These are phyloP conservation scores for Corvus hawaiiensis DNA, from an alignment of 2,113 vertebrate genomes.

Conservation along the genomic window DNA sequence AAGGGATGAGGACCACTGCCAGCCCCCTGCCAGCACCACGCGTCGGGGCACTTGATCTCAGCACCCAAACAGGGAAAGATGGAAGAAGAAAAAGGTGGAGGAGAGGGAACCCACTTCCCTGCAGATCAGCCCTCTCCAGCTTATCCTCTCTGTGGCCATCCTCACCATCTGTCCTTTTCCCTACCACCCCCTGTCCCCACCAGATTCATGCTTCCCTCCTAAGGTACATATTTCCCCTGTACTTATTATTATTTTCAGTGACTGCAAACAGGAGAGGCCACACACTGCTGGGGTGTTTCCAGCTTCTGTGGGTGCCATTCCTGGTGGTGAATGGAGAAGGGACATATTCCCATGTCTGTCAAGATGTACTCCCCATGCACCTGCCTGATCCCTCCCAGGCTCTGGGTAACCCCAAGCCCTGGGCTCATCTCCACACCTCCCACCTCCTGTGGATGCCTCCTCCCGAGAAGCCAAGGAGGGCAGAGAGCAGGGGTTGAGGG, in stretches of 20 bases:
- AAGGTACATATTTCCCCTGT: neutral
- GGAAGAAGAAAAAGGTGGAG: neutral
- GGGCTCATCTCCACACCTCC: neutral
- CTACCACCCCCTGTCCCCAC: neutral
- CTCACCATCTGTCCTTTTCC: neutral
- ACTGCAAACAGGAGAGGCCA: neutral
- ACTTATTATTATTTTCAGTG: neutral
- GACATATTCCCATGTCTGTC: neutral
- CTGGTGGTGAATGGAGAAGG: neutral
- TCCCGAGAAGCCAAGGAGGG: neutral
- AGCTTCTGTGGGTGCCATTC: neutral
- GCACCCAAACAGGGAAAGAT: neutral
- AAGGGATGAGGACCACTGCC: neutral
- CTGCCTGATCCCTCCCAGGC: neutral
- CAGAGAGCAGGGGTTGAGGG: neutral
- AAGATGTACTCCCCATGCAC: neutral
- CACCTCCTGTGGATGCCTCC: neutral
- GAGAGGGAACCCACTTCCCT: neutral
- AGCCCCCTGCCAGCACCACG: constrained; percentile 15
- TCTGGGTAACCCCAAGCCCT: neutral
- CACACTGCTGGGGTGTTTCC: neutral
- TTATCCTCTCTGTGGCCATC: neutral
- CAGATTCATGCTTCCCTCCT: neutral
- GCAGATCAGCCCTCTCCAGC: neutral
- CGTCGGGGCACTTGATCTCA: neutral